Conservation (phyloP, 2,113 vertebrate species). For the Scomber japonicus region DNA sequence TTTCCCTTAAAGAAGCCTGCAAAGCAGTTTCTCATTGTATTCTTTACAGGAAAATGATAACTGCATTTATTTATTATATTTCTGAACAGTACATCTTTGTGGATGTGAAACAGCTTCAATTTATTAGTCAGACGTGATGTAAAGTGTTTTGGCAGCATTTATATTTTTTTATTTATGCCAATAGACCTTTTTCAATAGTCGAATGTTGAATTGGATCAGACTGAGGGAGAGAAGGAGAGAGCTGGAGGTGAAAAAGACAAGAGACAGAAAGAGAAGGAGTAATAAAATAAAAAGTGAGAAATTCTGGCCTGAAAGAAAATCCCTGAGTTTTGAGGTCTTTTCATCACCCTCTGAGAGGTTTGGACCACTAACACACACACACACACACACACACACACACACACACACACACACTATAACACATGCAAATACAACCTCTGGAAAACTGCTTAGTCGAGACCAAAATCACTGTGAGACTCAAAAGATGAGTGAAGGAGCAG, state of each 20-base stretch:
- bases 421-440: constrained; percentile 55
- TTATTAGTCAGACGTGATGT: neutral
- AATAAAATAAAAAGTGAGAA: constrained; percentile 61
- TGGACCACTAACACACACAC: constrained; percentile 55
- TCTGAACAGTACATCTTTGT: too few species aligned
- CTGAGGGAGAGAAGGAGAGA: constrained; percentile 4
- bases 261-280: constrained; percentile 40
- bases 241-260: neutral
- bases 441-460: constrained; percentile 73
- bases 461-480: constrained; percentile 36
- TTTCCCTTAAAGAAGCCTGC: too few species aligned
- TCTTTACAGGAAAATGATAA: too few species aligned
- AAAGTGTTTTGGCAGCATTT: neutral
- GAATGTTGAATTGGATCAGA: constrained; percentile 30
- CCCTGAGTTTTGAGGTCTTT: constrained; percentile 69
- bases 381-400: constrained; percentile 32
- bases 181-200: constrained; percentile 11
- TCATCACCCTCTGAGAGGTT: constrained; percentile 76
- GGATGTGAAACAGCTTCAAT: too few species aligned
- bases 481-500: constrained; percentile 24
- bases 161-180: constrained; percentile 27
- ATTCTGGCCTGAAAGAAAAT: constrained; percentile 68
- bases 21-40: too few species aligned
- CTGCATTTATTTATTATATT: too few species aligned
- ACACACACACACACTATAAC: constrained; percentile 25